Conservation (phyloP, 1,140 invertebrate species). For the Danaus plexippus region DNA sequence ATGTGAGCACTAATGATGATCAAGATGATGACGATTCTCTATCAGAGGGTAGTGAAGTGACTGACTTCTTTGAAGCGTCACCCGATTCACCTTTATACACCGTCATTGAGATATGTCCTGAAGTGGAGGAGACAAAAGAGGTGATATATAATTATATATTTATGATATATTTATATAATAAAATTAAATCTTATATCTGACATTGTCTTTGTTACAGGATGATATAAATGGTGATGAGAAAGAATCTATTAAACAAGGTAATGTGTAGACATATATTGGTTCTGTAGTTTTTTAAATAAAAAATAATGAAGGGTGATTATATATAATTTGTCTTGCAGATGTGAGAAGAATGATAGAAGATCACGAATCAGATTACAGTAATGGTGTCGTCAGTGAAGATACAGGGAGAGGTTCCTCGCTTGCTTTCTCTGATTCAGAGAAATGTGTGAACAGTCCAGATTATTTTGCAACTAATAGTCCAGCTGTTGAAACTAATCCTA, state of each 20-base stretch:
- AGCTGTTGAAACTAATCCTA: slow-evolving; percentile 16
- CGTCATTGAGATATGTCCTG: slow-evolving; percentile 4
- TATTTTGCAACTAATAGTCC: slow-evolving; percentile 31
- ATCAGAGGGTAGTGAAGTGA: slow-evolving; percentile 25
- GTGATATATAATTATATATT: slow-evolving; percentile 14
- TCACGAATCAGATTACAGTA: slow-evolving; percentile 33
- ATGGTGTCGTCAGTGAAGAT: slow-evolving; percentile 49
- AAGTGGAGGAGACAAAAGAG: slow-evolving; percentile 12
- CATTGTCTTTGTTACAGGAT: slow-evolving; percentile 8
- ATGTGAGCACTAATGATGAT: slow-evolving; percentile 24
- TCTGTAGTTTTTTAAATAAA: slow-evolving; percentile 4
- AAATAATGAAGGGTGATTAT: background rate
- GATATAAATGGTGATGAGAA: slow-evolving; percentile 6
- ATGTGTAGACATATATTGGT: background rate
- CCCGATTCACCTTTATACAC: slow-evolving; percentile 18
- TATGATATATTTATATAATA: background rate
- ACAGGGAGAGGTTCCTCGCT: slow-evolving; percentile 53
- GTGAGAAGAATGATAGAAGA: slow-evolving; percentile 20
- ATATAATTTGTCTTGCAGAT: slow-evolving; percentile 9
- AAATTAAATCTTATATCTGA: too few species aligned
- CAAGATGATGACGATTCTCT: slow-evolving; percentile 18
- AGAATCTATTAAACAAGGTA: slow-evolving; percentile 13
- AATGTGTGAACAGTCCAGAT: slow-evolving; percentile 47
- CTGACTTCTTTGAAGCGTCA: slow-evolving; percentile 24
- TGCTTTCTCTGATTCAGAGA: slow-evolving; percentile 51